Conservation (phyloP, 2,888 invertebrate species). For the Petrolisthes manimaculis region DNA sequence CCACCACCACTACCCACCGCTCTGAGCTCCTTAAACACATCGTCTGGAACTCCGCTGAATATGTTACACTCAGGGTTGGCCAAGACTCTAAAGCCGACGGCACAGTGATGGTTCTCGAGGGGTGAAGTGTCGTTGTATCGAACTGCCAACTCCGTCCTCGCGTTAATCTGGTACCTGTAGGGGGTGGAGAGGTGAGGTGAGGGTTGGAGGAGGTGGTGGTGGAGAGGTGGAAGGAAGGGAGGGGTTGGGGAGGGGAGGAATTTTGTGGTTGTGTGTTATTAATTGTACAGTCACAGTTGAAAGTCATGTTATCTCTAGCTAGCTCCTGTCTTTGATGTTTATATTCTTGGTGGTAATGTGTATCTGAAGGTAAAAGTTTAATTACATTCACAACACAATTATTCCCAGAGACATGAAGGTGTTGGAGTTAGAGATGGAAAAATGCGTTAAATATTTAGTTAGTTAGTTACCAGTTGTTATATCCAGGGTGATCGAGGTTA, state of each 20-base stretch:
- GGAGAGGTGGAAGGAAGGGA: not conserved
- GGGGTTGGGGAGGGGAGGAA: not conserved
- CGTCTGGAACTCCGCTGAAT: slow-evolving; percentile 69
- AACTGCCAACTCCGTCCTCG: slow-evolving; percentile 71
- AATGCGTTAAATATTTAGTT: no score
- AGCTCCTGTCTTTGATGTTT: no score
- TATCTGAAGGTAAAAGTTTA: no score
- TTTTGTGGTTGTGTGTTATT: not conserved
- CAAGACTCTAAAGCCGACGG: slow-evolving; percentile 70
- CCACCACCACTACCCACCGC: slow-evolving; percentile 33
- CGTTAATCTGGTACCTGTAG: slow-evolving; percentile 71
- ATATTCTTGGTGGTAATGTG: no score
- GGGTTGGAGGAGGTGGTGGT: not conserved
- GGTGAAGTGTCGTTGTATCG: slow-evolving; percentile 72
- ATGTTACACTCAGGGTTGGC: slow-evolving; percentile 71
- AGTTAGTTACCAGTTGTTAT: not conserved
- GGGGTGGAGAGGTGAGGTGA: not conserved
- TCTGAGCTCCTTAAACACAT: slow-evolving; percentile 68
- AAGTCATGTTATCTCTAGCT: no score
- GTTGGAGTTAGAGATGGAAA: not conserved
- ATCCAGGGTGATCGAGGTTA: not conserved
- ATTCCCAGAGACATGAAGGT: no score
- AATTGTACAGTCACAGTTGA: no score
- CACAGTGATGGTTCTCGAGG: slow-evolving; percentile 72
- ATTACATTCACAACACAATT: no score